A percentile compares a stretch with the other conserved stretches of the same genome.
These are phyloP conservation scores for Bradypus variegatus DNA, from an alignment of 2,797 vertebrate genomes.

Conservation along the genomic window DNA sequence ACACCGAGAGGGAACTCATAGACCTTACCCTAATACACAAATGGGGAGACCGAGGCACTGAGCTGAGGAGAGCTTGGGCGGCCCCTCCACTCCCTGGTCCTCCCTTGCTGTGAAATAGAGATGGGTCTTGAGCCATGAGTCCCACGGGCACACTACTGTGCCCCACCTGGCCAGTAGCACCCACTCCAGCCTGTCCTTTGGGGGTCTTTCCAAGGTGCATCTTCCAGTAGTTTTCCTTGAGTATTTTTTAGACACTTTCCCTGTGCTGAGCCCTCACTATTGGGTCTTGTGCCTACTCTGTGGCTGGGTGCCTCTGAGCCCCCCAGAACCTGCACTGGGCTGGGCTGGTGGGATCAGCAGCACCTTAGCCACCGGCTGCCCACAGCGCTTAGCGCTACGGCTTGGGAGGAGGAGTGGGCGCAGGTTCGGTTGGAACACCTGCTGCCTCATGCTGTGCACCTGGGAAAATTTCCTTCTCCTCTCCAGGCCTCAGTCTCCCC, in stretches of 20 bases:
- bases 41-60: too few species aligned
- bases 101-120: not conserved
- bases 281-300: too few species aligned
- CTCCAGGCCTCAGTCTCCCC: too few species aligned
- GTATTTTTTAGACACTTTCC: not conserved
- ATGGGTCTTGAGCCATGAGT: too few species aligned
- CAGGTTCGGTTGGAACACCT: too few species aligned
- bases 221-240: not conserved
- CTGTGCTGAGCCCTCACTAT: not conserved
- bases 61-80: not conserved
- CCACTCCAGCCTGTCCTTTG: not conserved
- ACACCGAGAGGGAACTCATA: accelerated
- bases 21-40: accelerated
- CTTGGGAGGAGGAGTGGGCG: accelerated
- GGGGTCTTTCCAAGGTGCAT: not conserved
- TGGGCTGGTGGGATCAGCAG: accelerated
- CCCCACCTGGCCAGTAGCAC: accelerated
- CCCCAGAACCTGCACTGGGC: accelerated
- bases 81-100: not conserved
- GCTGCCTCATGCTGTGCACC: too few species aligned
- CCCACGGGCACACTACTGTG: accelerated
- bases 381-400: accelerated
- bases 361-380: accelerated
- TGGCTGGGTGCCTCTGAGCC: accelerated
- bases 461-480: too few species aligned